These are phyloP conservation scores for Heptranchias perlo DNA, from an alignment of 2,113 vertebrate genomes.

Conservation along the genomic window DNA sequence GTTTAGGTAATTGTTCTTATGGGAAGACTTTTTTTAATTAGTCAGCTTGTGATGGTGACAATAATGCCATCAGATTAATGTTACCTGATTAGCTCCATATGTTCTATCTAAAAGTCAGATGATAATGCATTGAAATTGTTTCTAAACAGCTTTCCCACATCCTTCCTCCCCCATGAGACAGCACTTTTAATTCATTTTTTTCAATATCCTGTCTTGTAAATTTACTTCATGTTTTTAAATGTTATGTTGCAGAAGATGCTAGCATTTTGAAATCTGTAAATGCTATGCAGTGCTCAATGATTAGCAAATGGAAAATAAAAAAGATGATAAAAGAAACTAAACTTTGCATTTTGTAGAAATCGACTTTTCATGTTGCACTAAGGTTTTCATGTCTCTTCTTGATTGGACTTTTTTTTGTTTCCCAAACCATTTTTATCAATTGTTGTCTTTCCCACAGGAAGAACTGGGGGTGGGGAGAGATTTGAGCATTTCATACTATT, in stretches of 20 bases:
- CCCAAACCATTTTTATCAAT: not conserved
- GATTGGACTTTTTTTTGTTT: not conserved
- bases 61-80: not conserved
- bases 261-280: not conserved
- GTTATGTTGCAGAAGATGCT: not conserved
- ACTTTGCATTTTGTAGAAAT: not conserved
- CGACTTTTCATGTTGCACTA: not conserved
- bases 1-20: not conserved
- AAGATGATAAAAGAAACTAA: not conserved
- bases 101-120: not conserved
- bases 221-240: not conserved
- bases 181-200: not conserved
- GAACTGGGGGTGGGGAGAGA: not conserved
- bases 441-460: not conserved
- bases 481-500: not conserved
- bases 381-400: not conserved
- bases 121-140: not conserved
- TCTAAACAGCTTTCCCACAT: conserved; percentile 1
- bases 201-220: not conserved
- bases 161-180: not conserved
- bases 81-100: not conserved
- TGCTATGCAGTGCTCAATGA: not conserved
- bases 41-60: not conserved
- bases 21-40: not conserved
- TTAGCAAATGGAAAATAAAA: not conserved